phyloP scores from a whole-genome alignment of 1,140 invertebrate species.

The Asbolus verrucosus region DNA sequence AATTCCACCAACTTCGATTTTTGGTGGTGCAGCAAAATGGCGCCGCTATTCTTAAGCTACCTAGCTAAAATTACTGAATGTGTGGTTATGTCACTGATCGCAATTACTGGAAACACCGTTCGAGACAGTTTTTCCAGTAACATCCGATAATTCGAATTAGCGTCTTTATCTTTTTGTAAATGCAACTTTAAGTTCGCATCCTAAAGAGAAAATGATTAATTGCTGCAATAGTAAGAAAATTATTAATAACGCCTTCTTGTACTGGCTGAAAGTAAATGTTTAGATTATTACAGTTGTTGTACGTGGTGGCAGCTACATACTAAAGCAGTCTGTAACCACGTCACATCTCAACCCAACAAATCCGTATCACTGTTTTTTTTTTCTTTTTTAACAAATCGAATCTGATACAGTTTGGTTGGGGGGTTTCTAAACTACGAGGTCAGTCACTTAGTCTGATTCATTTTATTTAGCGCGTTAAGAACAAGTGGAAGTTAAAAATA shows the following conservation, averaged over 20 bases:
- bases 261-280: constrained; percentile 57
- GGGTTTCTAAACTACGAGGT: not conserved
- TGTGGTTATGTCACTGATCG: not conserved
- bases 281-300: constrained; percentile 26
- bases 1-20: not conserved
- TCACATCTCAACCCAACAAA: not conserved
- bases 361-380: no score
- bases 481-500: not conserved
- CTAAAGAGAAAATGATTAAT: constrained; percentile 56
- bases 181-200: constrained; percentile 18
- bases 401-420: not conserved
- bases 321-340: not conserved
- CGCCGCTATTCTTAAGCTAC: not conserved
- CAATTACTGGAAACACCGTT: no score
- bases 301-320: constrained; percentile 4
- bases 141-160: not conserved
- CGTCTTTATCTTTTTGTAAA: constrained; percentile 36
- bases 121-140: no score
- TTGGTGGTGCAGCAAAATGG: not conserved
- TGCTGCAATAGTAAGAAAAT: constrained; percentile 53
- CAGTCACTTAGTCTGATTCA: no score
- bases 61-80: not conserved
- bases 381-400: not conserved
- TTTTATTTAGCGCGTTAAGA: no score
- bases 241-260: constrained; percentile 51